phyloP scores from a whole-genome alignment of 2,888 invertebrate genomes.

The Caenorhabditis parvicauda region DNA sequence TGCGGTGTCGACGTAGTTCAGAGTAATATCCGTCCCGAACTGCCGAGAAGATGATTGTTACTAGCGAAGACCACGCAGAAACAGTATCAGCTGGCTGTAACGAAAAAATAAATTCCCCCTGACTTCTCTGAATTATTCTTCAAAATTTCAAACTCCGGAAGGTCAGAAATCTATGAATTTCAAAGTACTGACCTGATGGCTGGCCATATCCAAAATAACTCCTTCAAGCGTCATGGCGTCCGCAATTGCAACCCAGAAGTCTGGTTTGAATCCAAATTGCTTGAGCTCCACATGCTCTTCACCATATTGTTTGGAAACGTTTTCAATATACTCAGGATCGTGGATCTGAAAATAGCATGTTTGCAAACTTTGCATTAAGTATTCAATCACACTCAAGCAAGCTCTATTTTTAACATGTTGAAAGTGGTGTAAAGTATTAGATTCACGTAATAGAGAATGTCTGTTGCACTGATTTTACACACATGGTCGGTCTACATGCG shows the following conservation, averaged over 20 bases:
- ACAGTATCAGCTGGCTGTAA: slow-evolving; percentile 58
- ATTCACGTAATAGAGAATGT: too few relatives aligned
- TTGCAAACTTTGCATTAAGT: not conserved
- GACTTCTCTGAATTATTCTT: not conserved
- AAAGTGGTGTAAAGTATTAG: not conserved
- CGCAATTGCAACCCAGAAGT: slow-evolving; percentile 61
- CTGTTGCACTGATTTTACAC: too few relatives aligned
- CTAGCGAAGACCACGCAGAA: slow-evolving; percentile 58
- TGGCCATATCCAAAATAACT: slow-evolving; percentile 58
- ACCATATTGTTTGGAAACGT: slow-evolving; percentile 48
- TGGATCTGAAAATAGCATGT: slow-evolving; percentile 47
- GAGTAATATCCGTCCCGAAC: slow-evolving; percentile 61
- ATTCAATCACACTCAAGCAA: not conserved
- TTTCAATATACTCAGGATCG: slow-evolving; percentile 51
- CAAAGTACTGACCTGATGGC: slow-evolving; percentile 40
- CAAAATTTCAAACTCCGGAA: not conserved
- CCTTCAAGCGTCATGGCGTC: slow-evolving; percentile 61
- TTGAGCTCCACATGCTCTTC: slow-evolving; percentile 58
- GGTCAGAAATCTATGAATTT: not conserved
- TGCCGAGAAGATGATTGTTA: slow-evolving; percentile 55
- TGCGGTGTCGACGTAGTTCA: slow-evolving; percentile 44
- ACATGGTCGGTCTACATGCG: too few relatives aligned
- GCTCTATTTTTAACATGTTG: not conserved
- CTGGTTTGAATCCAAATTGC: slow-evolving; percentile 59
- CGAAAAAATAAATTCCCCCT: slow-evolving; percentile 2